phyloP scores from a whole-genome alignment of 2,888 invertebrate species.

The Syritta pipiens region DNA sequence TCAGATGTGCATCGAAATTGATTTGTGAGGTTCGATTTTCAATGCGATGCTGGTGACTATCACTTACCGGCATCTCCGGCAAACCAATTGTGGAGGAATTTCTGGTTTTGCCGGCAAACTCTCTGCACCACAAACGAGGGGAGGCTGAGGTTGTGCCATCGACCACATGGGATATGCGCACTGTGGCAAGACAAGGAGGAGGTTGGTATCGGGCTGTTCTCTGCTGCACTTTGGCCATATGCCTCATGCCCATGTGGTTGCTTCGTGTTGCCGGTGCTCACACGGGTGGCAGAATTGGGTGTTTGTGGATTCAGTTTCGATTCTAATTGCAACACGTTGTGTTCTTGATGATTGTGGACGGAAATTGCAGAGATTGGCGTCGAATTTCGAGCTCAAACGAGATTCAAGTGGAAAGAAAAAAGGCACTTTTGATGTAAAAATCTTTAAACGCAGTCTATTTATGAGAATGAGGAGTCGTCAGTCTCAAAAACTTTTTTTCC shows the following conservation, averaged over 20 bases:
- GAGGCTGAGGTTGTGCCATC: conserved; percentile 38
- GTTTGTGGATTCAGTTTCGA: background rate
- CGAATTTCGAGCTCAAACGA: conserved; percentile 6
- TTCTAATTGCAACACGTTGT: conserved; percentile 14
- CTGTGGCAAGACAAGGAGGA: conserved; percentile 29
- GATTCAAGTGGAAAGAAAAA: background rate
- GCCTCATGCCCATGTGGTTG: background rate
- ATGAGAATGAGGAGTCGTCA: too few species aligned
- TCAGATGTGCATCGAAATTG: conserved; percentile 33
- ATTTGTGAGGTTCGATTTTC: conserved; percentile 43
- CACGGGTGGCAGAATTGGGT: too few species aligned
- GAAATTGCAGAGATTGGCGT: background rate
- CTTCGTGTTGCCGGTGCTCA: background rate
- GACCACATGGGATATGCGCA: conserved; percentile 35
- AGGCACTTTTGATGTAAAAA: too few species aligned
- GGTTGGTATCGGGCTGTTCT: background rate
- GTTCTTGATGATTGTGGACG: too few species aligned
- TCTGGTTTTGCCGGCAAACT: conserved; percentile 22
- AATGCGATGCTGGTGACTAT: conserved; percentile 26
- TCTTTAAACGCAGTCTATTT: too few species aligned
- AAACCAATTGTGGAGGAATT: conserved; percentile 37
- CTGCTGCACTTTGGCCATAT: background rate
- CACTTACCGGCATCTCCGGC: conserved; percentile 30
- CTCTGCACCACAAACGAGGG: too few species aligned
- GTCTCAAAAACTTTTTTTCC: too few species aligned